Percentiles rank a stretch among this genome's conserved stretches.
Conservation (phyloP, 2,113 vertebrate species). For the Salvelinus namaycush region DNA sequence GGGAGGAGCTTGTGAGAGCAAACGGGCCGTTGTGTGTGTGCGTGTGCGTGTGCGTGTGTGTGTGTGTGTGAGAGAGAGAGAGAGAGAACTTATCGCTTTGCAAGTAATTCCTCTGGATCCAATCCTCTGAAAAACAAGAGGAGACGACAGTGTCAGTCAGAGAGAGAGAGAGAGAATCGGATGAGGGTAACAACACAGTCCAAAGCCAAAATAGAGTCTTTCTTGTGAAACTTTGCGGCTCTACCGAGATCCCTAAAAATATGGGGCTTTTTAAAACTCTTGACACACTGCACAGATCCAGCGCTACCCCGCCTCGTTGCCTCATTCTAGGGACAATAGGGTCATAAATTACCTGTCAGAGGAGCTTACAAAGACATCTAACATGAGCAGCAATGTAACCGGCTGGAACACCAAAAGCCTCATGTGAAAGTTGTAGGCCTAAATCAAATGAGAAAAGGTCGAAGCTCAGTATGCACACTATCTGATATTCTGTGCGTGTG, state of each 20-base stretch:
- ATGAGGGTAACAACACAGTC: neutral
- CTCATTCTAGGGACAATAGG: constrained; percentile 46
- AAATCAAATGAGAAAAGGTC: constrained; percentile 42
- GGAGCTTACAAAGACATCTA: constrained; percentile 44
- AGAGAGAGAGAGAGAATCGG: neutral
- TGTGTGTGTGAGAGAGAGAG: too few species aligned
- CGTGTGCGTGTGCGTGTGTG: too few species aligned
- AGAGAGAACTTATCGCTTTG: constrained; percentile 29
- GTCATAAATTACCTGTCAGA: constrained; percentile 49
- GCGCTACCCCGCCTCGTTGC: constrained; percentile 33
- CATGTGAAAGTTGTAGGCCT: constrained; percentile 42
- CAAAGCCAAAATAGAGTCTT: constrained; percentile 18
- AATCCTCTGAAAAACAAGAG: constrained; percentile 27
- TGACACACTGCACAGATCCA: constrained; percentile 43
- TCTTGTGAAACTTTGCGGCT: constrained; percentile 24
- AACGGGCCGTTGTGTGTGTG: neutral
- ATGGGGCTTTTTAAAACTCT: constrained; percentile 33
- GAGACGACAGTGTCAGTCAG: constrained; percentile 14
- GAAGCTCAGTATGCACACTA: neutral
- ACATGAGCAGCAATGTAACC: constrained; percentile 38
- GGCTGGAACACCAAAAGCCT: constrained; percentile 13
- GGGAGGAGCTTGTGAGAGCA: neutral
- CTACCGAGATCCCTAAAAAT: constrained; percentile 31
- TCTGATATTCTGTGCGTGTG: neutral
- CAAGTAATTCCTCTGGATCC: constrained; percentile 35